A percentile compares a stretch with the other conserved stretches of the same genome.
Conservation (phyloP, 2,888 invertebrate genomes). For the Patella caerulea region DNA sequence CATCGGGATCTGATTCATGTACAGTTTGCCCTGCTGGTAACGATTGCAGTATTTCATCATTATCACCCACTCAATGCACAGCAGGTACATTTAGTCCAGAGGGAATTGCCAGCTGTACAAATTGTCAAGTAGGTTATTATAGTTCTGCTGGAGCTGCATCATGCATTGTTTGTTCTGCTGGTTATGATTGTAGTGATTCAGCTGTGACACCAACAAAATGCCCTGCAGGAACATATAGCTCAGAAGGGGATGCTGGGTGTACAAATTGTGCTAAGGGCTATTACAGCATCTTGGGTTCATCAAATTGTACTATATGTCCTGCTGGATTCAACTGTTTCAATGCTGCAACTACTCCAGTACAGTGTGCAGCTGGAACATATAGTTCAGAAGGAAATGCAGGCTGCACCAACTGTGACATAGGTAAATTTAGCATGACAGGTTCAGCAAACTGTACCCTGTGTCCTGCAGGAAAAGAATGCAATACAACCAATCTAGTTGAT, state of each 20-base stretch:
- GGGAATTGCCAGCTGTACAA: constrained; percentile 32
- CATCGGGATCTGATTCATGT: constrained; percentile 33
- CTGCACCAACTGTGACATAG: constrained; percentile 36
- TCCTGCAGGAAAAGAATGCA: constrained; percentile 23
- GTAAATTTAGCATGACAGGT: constrained; percentile 10
- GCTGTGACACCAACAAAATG: constrained; percentile 11
- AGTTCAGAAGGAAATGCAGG: constrained; percentile 37
- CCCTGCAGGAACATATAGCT: constrained; percentile 40
- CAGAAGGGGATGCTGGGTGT: constrained; percentile 21
- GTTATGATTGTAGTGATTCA: constrained; percentile 44
- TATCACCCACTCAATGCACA: constrained; percentile 29
- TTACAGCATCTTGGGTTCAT: background rate
- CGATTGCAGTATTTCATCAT: constrained; percentile 33
- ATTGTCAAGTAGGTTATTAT: constrained; percentile 43
- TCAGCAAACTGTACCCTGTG: constrained; percentile 13
- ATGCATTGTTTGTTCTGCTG: constrained; percentile 56
- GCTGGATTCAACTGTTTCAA: constrained; percentile 38
- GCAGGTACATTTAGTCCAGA: constrained; percentile 41
- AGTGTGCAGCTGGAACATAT: constrained; percentile 44
- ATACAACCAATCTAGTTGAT: background rate
- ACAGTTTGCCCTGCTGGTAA: constrained; percentile 46
- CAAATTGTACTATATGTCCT: constrained; percentile 24
- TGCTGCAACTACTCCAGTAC: constrained; percentile 16
- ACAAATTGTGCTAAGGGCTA: background rate
- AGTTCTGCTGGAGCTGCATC: constrained; percentile 35